A percentile compares a stretch with the other conserved stretches of the same genome.
phyloP scores from a whole-genome alignment of 1,140 invertebrate species.

The Diabrotica undecimpunctata region DNA sequence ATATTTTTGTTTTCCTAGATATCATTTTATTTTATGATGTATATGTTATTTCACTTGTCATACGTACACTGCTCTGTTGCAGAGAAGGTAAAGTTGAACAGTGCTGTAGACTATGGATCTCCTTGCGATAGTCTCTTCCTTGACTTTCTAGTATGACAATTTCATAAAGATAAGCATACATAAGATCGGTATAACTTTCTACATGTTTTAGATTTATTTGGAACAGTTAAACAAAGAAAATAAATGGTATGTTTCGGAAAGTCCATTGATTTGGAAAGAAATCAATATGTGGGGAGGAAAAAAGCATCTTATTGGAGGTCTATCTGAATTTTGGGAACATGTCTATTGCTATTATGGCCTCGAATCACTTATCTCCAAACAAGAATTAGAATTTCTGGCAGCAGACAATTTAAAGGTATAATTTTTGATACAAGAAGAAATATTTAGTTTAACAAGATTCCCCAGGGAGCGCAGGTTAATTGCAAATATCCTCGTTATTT shows the following conservation, averaged over 20 bases:
- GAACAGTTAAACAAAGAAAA: constrained; percentile 47
- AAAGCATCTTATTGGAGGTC: constrained; percentile 51
- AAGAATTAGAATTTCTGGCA: constrained; percentile 47
- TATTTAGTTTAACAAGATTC: too few species aligned
- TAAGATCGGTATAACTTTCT: too few species aligned
- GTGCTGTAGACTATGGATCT: too few species aligned
- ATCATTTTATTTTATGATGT: too few species aligned
- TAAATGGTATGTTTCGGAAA: constrained; percentile 50
- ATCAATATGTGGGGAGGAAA: constrained; percentile 50
- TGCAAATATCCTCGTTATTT: too few species aligned
- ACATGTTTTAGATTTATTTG: neutral
- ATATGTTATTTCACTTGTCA: neutral
- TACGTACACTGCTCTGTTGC: neutral
- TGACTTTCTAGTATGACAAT: too few species aligned
- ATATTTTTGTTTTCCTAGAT: too few species aligned
- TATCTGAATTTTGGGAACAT: constrained; percentile 55
- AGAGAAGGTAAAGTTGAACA: too few species aligned
- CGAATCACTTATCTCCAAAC: constrained; percentile 46
- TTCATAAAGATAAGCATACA: too few species aligned
- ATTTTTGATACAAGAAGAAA: neutral
- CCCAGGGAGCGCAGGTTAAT: too few species aligned
- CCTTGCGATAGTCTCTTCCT: too few species aligned
- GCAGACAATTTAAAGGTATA: constrained; percentile 22
- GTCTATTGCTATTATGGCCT: constrained; percentile 55
- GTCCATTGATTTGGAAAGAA: constrained; percentile 54